Conservation (phyloP, 2,797 vertebrate species). For the Tiaroga cobitis region DNA sequence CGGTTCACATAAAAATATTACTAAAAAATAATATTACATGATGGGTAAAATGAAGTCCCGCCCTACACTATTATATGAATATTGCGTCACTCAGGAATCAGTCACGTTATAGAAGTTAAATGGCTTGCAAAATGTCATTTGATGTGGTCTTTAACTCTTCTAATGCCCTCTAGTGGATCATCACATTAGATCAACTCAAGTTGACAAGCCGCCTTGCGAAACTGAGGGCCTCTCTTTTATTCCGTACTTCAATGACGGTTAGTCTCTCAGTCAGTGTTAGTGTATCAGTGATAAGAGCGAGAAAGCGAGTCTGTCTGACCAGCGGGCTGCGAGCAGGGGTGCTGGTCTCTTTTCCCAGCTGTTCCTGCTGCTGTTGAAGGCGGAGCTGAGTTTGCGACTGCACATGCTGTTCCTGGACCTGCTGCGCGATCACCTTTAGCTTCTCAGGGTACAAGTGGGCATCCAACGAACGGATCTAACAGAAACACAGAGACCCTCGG, state of each 20-base stretch:
- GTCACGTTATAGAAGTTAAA: neutral
- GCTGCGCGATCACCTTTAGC: conserved; percentile 93
- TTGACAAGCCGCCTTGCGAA: neutral
- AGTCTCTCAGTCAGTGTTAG: neutral
- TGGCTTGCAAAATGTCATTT: neutral
- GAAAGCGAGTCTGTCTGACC: conserved; percentile 72
- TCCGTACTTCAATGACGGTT: neutral
- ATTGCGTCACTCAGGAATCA: neutral
- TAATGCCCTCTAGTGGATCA: conserved; percentile 56
- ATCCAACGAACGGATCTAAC: conserved; percentile 91
- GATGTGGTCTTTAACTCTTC: conserved; percentile 20
- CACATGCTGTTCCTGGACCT: conserved; percentile 90
- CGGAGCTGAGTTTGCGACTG: conserved; percentile 81
- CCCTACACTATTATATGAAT: neutral
- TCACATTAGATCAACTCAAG: neutral
- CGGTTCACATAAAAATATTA: neutral
- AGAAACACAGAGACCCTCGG: neutral
- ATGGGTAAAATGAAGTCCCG: neutral
- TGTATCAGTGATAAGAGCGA: neutral
- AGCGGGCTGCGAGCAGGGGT: conserved; percentile 85
- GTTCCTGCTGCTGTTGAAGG: conserved; percentile 82
- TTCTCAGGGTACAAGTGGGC: conserved; percentile 97
- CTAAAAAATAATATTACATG: neutral
- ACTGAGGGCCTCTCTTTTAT: neutral
- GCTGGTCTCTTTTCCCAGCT: conserved; percentile 81